A percentile compares a stretch with the other conserved stretches of the same genome.
phyloP scores from a whole-genome alignment of 2,113 vertebrate species.

The Oreotragus oreotragus region DNA sequence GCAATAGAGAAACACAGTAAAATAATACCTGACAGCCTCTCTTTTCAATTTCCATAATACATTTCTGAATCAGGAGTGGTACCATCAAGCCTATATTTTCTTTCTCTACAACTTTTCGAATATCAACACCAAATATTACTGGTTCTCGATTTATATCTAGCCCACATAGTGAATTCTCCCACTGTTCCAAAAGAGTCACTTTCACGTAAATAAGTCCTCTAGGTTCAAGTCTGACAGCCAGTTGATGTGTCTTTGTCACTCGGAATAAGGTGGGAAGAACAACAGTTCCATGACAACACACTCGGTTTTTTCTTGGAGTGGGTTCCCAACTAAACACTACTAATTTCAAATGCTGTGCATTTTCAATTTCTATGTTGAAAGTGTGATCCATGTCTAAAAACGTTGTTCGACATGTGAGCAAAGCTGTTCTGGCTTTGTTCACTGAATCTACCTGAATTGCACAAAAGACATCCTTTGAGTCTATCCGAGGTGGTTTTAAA shows the following conservation, averaged over 20 bases:
- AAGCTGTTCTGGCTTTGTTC: slow-evolving; percentile 96
- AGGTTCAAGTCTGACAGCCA: slow-evolving; percentile 96
- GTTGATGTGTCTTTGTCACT: slow-evolving; percentile 90
- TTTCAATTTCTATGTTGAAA: slow-evolving; percentile 98
- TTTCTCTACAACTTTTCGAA: slow-evolving; percentile 91
- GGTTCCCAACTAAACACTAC: slow-evolving; percentile 98
- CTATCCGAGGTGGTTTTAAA: slow-evolving; percentile 93
- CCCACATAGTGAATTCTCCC: slow-evolving; percentile 93
- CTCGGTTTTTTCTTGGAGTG: slow-evolving; percentile 89
- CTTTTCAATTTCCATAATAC: slow-evolving; percentile 96
- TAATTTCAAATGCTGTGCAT: slow-evolving; percentile 96
- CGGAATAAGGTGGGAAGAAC: slow-evolving; percentile 93
- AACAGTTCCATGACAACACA: slow-evolving; percentile 96
- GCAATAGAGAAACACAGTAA: slow-evolving; percentile 25
- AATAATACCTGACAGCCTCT: slow-evolving; percentile 95
- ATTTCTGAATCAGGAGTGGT: slow-evolving; percentile 94
- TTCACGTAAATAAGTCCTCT: slow-evolving; percentile 97
- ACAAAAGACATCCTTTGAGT: slow-evolving; percentile 96
- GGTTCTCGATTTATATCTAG: slow-evolving; percentile 82
- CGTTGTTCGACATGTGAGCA: slow-evolving; percentile 92
- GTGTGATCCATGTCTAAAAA: slow-evolving; percentile 99
- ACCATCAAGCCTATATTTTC: slow-evolving; percentile 91
- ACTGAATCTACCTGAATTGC: slow-evolving; percentile 98
- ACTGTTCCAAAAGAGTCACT: slow-evolving; percentile 95
- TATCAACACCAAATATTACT: slow-evolving; percentile 93